phyloP scores from a whole-genome alignment of 2,113 vertebrate species.

The Phyllostomus hastatus region DNA sequence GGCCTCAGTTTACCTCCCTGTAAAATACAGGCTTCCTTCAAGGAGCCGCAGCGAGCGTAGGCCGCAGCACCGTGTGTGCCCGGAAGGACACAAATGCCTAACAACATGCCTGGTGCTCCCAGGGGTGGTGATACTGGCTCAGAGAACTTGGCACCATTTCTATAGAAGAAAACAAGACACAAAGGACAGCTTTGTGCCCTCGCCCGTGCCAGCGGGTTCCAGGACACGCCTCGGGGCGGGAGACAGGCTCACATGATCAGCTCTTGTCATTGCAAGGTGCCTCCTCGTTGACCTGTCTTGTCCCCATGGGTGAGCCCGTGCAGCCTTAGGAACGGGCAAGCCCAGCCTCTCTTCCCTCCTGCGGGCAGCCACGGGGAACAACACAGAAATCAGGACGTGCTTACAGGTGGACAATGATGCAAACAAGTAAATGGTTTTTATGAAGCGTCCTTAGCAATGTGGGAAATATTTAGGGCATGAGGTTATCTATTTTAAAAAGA shows the following conservation, averaged over 20 bases:
- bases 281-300: background rate
- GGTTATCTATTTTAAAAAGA: background rate
- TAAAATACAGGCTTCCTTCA: background rate
- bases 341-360: background rate
- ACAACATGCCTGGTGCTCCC: too few relatives aligned
- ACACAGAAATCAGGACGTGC: too few relatives aligned
- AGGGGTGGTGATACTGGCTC: background rate
- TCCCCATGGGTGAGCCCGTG: background rate
- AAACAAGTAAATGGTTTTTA: background rate
- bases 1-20: background rate
- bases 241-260: accelerated
- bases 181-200: background rate
- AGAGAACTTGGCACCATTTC: background rate
- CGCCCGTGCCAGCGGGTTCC: background rate
- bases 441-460: background rate
- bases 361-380: background rate
- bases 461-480: background rate
- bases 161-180: background rate
- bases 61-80: background rate
- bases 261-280: background rate
- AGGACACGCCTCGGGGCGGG: background rate
- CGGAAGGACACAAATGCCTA: background rate
- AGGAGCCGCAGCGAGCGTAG: background rate
- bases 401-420: background rate
- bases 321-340: accelerated